These are phyloP conservation scores for Euplagia quadripunctaria DNA, from an alignment of 2,888 invertebrate genomes.

Conservation along the genomic window DNA sequence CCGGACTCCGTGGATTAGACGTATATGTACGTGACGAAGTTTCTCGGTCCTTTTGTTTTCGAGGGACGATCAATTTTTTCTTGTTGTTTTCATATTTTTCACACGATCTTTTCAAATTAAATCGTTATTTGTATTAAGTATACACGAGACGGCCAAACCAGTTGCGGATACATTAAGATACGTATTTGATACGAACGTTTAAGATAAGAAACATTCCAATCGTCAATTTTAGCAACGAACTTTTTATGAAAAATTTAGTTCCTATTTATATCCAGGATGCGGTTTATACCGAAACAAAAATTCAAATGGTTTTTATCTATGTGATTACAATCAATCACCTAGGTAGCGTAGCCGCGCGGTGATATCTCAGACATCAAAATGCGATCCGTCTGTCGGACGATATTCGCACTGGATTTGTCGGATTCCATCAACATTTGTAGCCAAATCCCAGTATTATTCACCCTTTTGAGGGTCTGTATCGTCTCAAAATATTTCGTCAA, in stretches of 20 bases:
- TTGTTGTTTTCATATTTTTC: constrained; percentile 3
- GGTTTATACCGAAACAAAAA: not conserved
- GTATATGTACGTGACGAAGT: constrained; percentile 81
- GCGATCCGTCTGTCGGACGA: constrained; percentile 62
- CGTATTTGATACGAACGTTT: no score
- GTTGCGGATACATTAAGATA: not conserved
- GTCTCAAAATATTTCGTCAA: constrained; percentile 52
- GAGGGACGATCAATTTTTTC: constrained; percentile 19
- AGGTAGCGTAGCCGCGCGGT: constrained; percentile 44
- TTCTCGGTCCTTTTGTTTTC: constrained; percentile 57
- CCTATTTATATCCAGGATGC: not conserved
- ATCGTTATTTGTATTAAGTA: not conserved
- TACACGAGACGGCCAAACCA: not conserved
- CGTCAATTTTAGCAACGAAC: no score
- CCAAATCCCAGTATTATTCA: constrained; percentile 74
- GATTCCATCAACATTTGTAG: constrained; percentile 68
- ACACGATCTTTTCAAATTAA: not conserved
- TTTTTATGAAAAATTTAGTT: no score
- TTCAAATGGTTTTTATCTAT: constrained; percentile 18
- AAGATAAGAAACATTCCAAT: no score
- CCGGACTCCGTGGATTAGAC: constrained; percentile 80
- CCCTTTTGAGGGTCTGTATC: constrained; percentile 69
- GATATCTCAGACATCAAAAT: constrained; percentile 63
- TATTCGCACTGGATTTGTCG: constrained; percentile 70
- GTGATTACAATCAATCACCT: constrained; percentile 60